These are phyloP conservation scores for Globicephala melas DNA, from an alignment of 2,113 vertebrate genomes.

Conservation along the genomic window DNA sequence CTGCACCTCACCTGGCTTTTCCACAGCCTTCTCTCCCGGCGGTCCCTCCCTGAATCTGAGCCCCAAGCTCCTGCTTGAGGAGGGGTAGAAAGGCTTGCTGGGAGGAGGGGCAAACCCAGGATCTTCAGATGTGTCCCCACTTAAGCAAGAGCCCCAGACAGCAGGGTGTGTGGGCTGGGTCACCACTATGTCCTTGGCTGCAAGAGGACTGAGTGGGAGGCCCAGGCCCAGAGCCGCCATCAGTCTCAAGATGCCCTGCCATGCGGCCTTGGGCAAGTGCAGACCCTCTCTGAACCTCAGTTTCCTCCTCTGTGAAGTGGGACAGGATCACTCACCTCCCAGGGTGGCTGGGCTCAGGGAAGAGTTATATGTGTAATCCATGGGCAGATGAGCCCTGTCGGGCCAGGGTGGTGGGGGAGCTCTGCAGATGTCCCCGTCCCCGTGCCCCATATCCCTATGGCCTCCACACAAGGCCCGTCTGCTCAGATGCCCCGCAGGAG, in stretches of 20 bases:
- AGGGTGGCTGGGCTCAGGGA: background rate
- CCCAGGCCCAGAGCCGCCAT: background rate
- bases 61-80: background rate
- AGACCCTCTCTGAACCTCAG: background rate
- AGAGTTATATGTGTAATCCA: rapidly evolving
- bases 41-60: background rate
- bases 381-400: background rate
- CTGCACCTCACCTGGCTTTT: background rate
- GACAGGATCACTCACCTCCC: background rate
- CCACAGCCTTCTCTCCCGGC: background rate
- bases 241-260: background rate
- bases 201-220: background rate
- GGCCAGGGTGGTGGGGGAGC: background rate
- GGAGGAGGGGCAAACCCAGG: background rate
- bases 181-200: background rate
- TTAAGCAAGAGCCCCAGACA: background rate
- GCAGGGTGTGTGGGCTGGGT: background rate
- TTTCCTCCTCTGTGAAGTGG: background rate
- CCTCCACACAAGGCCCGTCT: background rate
- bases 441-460: rapidly evolving
- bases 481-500: background rate
- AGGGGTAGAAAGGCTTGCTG: background rate
- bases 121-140: too few species aligned
- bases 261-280: background rate
- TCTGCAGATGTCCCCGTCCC: rapidly evolving